Evolutionary conservation across 2,797 vertebrate species (phyloP).

Genomic region (Characodon lateralis): DNA sequence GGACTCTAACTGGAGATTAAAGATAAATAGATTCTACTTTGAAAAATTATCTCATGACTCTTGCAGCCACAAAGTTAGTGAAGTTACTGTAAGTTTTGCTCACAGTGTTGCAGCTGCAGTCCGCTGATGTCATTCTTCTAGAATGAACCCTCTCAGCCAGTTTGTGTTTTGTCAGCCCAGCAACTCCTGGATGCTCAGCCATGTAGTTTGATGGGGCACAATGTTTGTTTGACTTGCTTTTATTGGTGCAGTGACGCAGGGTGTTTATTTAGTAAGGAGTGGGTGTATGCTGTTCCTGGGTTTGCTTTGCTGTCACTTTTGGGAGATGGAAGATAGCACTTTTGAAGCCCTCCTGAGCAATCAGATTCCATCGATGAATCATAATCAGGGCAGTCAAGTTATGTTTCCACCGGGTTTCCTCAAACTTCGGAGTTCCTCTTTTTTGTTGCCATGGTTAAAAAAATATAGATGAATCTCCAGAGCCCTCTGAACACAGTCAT

Average conservation of each 20-base stretch:
- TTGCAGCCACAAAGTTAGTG: not conserved
- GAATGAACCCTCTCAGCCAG: constrained; percentile 60
- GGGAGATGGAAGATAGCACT: constrained; percentile 47
- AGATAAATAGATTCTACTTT: constrained; percentile 8
- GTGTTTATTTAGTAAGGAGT: constrained; percentile 66
- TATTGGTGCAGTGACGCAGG: constrained; percentile 59
- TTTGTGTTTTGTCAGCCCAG: constrained; percentile 69
- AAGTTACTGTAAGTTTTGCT: constrained; percentile 32
- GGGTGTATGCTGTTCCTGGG: constrained; percentile 24
- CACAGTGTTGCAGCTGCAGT: constrained; percentile 38
- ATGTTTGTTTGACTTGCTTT: constrained; percentile 74
- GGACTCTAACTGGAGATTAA: constrained; percentile 5
- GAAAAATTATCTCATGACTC: not conserved
- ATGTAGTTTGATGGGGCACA: constrained; percentile 61
- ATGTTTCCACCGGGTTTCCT: constrained; percentile 26
- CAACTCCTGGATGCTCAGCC: constrained; percentile 47
- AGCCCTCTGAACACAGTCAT: constrained; percentile 29
- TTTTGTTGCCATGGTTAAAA: constrained; percentile 18
- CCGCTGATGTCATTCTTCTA: constrained; percentile 74
- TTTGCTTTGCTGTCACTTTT: constrained; percentile 32
- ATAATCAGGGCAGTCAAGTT: constrained; percentile 12
- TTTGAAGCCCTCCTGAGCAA: constrained; percentile 46
- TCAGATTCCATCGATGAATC: constrained; percentile 39
- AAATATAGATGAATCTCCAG: constrained; percentile 22
- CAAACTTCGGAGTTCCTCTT: constrained; percentile 10